Conservation (phyloP, 2,113 vertebrate species). For the Archilochus colubris region DNA sequence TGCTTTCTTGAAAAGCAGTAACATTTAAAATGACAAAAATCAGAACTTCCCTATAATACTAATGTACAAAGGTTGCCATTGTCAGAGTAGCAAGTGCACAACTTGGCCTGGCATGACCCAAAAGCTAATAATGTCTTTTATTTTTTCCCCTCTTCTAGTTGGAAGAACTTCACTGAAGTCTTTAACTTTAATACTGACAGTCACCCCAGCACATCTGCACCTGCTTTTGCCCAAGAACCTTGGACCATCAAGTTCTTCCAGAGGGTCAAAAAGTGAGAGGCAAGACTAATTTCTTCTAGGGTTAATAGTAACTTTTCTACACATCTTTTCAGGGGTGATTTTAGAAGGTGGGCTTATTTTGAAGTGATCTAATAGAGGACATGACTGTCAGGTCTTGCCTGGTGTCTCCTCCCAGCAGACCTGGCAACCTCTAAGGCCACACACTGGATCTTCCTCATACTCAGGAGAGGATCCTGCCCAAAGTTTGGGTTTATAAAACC, state of each 20-base stretch:
- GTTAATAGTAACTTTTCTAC: background rate
- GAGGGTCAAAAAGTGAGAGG: constrained; percentile 53
- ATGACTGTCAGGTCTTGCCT: background rate
- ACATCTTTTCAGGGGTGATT: background rate
- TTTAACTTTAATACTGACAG: constrained; percentile 54
- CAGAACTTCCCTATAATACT: background rate
- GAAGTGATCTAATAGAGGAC: background rate
- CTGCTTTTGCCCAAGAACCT: constrained; percentile 4
- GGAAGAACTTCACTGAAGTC: constrained; percentile 53
- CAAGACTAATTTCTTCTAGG: background rate
- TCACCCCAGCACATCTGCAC: constrained; percentile 20
- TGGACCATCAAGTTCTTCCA: constrained; percentile 48
- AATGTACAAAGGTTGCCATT: background rate
- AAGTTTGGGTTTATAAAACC: background rate
- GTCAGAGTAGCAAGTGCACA: background rate
- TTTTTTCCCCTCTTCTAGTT: background rate
- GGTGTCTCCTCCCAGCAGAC: background rate
- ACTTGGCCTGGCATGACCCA: background rate
- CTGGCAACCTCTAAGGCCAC: background rate
- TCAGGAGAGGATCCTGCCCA: background rate
- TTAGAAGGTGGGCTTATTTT: background rate
- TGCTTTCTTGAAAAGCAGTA: background rate
- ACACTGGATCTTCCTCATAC: too few species aligned
- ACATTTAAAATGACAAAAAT: background rate
- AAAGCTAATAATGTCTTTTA: background rate